A percentile compares a stretch with the other conserved stretches of the same genome.
phyloP scores from a whole-genome alignment of 2,797 vertebrate species.

The Urosaurus nigricauda region DNA sequence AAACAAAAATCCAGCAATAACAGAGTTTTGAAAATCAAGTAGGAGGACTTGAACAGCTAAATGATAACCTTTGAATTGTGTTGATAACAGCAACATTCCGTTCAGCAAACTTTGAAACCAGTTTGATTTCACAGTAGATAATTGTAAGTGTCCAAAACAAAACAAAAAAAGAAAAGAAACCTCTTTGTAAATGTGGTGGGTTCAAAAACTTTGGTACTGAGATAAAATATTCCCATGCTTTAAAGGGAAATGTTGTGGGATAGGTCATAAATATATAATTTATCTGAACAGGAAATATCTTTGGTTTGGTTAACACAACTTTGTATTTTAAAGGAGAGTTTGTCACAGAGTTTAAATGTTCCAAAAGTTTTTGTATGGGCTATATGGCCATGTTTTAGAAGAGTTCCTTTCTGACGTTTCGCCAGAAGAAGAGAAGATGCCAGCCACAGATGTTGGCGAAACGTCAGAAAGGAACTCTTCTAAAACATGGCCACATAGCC shows the following conservation, averaged over 20 bases:
- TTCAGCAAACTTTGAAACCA: conserved; percentile 31
- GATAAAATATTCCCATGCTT: not conserved
- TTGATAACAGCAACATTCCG: conserved; percentile 16
- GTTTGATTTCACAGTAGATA: conserved; percentile 5
- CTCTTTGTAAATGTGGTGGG: conserved; percentile 25
- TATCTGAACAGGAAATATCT: not conserved
- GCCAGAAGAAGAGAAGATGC: too few relatives aligned
- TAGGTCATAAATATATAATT: not conserved
- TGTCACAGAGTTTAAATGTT: not conserved
- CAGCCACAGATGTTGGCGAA: too few relatives aligned
- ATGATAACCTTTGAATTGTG: conserved; percentile 12
- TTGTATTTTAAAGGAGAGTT: not conserved
- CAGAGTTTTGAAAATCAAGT: conserved; percentile 21
- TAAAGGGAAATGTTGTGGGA: not conserved
- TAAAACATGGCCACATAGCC: too few relatives aligned
- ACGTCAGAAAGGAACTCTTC: too few relatives aligned
- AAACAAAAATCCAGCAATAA: conserved; percentile 6
- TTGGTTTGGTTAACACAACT: not conserved
- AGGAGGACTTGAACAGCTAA: conserved; percentile 15
- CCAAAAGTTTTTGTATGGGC: too few relatives aligned
- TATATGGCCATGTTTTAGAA: too few relatives aligned
- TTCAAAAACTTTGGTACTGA: not conserved
- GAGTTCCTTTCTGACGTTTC: too few relatives aligned
- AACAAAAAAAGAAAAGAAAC: too few relatives aligned
- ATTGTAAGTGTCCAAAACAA: conserved; percentile 13